A percentile compares a stretch with the other conserved stretches of the same genome.
These are phyloP conservation scores for Drosophila bifasciata DNA, from an alignment of 1,140 invertebrate genomes.

Conservation along the genomic window DNA sequence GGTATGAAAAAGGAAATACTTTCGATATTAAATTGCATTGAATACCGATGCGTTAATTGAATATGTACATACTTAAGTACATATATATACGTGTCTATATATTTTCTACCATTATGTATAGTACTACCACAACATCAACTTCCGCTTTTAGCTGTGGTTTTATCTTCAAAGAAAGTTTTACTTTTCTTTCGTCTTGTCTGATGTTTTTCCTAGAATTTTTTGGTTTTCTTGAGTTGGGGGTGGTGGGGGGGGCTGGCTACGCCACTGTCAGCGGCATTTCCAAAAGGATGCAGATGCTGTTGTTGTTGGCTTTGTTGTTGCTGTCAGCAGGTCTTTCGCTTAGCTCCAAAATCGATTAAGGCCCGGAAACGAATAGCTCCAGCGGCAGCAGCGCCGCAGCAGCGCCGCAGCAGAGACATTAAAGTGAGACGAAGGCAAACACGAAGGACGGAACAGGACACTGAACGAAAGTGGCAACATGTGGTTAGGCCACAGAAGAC, in stretches of 20 bases:
- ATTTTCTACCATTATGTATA: no score
- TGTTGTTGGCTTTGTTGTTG: slow-evolving; percentile 21
- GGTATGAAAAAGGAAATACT: no score
- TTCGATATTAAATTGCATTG: no score
- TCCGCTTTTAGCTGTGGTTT: no score
- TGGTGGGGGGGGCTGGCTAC: no score
- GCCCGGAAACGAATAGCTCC: slow-evolving; percentile 30
- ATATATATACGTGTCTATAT: no score
- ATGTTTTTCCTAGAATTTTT: slow-evolving; percentile 18
- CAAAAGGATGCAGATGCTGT: slow-evolving; percentile 14
- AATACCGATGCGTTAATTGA: no score
- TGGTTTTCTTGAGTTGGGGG: slow-evolving; percentile 5
- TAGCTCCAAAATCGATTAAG: slow-evolving; percentile 68
- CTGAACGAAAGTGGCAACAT: slow-evolving; percentile 60
- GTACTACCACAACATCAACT: no score
- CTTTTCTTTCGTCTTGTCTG: slow-evolving; percentile 12
- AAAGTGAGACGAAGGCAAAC: slow-evolving; percentile 24
- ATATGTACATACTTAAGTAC: no score
- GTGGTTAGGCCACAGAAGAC: slow-evolving; percentile 41
- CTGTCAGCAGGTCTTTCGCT: slow-evolving; percentile 42
- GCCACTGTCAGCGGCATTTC: slow-evolving; percentile 2
- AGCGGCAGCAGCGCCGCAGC: neutral
- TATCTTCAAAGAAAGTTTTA: slow-evolving; percentile 9
- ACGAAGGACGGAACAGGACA: slow-evolving; percentile 10
- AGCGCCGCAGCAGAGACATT: slow-evolving; percentile 22